Conservation (phyloP, 92 coral and sea anemone genomes). For the Actinostola sp. region DNA sequence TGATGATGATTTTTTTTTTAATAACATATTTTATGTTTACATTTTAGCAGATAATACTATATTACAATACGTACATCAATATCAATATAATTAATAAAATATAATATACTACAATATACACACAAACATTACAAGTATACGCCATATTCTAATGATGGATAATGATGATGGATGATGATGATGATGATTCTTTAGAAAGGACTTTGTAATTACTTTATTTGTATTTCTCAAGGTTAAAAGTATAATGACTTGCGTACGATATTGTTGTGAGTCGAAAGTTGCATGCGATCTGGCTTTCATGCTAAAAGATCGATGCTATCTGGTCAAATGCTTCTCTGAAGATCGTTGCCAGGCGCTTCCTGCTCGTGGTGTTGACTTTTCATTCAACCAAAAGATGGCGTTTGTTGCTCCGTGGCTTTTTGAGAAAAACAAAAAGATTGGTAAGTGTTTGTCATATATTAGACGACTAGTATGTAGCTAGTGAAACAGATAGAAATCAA, state of each 20-base stretch:
- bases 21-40: too few species aligned
- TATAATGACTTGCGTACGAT: slow-evolving; percentile 79
- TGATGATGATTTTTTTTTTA: too few species aligned
- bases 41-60: too few species aligned
- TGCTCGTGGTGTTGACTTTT: slow-evolving; percentile 74
- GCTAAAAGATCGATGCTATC: slow-evolving; percentile 88
- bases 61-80: too few species aligned
- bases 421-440: slow-evolving; percentile 86
- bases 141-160: too few species aligned
- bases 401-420: slow-evolving; percentile 99
- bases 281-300: slow-evolving; percentile 97
- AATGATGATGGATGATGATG: too few species aligned
- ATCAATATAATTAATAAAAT: too few species aligned
- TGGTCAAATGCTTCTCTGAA: slow-evolving; percentile 94
- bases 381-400: slow-evolving; percentile 96
- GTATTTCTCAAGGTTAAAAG: slow-evolving; percentile 51
- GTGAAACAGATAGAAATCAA: neutral
- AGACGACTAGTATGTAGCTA: too few species aligned
- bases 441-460: slow-evolving; percentile 53
- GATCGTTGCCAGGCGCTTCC: slow-evolving; percentile 99
- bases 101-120: too few species aligned
- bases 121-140: too few species aligned
- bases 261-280: slow-evolving; percentile 90
- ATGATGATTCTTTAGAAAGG: too few species aligned
- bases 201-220: neutral